Evolutionary conservation across 2,888 invertebrate species (phyloP).

Genomic region (Mesochorus sp.): DNA sequence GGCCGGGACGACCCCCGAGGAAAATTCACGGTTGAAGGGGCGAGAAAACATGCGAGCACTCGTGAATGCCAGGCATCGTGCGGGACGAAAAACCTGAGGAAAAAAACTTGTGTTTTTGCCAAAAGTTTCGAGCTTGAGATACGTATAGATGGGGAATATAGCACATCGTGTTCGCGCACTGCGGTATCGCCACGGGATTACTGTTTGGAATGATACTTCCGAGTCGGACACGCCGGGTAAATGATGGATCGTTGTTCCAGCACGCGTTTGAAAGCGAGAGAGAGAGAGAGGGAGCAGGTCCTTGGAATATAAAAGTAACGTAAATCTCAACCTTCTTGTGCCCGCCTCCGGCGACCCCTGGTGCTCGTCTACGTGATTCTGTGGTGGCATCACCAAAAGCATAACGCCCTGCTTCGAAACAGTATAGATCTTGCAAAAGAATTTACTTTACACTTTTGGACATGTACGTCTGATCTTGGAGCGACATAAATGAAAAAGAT

Average conservation of each 20-base stretch:
- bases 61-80: slow-evolving; percentile 15
- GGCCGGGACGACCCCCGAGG: slow-evolving; percentile 57
- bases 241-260: slow-evolving; percentile 78
- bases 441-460: slow-evolving; percentile 63
- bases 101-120: slow-evolving; percentile 68
- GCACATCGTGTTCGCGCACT: slow-evolving; percentile 49
- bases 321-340: slow-evolving; percentile 74
- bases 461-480: neutral
- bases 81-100: slow-evolving; percentile 37
- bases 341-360: slow-evolving; percentile 36
- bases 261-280: slow-evolving; percentile 55
- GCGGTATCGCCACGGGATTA: slow-evolving; percentile 74
- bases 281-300: slow-evolving; percentile 55
- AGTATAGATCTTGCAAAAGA: neutral
- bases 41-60: slow-evolving; percentile 34
- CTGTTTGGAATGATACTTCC: slow-evolving; percentile 76
- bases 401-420: neutral
- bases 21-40: slow-evolving; percentile 44
- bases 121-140: slow-evolving; percentile 71
- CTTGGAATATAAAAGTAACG: slow-evolving; percentile 78
- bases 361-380: slow-evolving; percentile 39
- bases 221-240: slow-evolving; percentile 78
- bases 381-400: slow-evolving; percentile 9
- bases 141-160: slow-evolving; percentile 55
- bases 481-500: neutral